These are phyloP conservation scores for Trididemnum nubilum DNA, from an alignment of 23 tunicate species.

Conservation along the genomic window DNA sequence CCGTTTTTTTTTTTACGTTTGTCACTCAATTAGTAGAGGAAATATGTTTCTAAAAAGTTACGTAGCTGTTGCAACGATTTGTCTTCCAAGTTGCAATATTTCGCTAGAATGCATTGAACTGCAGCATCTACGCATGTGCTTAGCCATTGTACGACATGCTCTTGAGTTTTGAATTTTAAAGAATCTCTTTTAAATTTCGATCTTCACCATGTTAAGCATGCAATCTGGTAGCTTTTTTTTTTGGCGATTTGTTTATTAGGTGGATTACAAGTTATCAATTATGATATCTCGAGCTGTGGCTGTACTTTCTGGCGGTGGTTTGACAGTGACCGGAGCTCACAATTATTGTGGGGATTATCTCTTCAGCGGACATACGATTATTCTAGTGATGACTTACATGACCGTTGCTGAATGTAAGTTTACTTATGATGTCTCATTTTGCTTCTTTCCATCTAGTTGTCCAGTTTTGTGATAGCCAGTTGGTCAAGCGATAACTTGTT, in stretches of 20 bases:
- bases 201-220: background rate
- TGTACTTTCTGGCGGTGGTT: constrained; percentile 77
- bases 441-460: background rate
- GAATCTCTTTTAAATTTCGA: too few relatives aligned
- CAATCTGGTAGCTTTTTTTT: background rate
- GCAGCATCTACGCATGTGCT: too few relatives aligned
- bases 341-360: constrained; percentile 91
- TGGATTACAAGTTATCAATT: constrained; percentile 57
- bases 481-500: too few relatives aligned
- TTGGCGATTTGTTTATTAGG: constrained; percentile 28
- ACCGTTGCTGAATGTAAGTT: constrained; percentile 72
- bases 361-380: constrained; percentile 92
- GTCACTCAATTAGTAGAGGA: too few relatives aligned
- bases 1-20: too few relatives aligned
- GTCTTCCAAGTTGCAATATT: too few relatives aligned
- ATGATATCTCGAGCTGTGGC: constrained; percentile 65
- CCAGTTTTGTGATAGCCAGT: too few relatives aligned
- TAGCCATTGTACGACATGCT: too few relatives aligned
- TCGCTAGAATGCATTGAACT: too few relatives aligned
- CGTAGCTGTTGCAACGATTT: too few relatives aligned
- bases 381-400: constrained; percentile 61
- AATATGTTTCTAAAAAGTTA: too few relatives aligned
- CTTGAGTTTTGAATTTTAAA: too few relatives aligned
- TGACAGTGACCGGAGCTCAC: constrained; percentile 80
- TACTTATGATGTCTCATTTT: background rate